Evolutionary conservation across 1,140 invertebrate species (phyloP).

Genomic region (Trypoxylus dichotomus): DNA sequence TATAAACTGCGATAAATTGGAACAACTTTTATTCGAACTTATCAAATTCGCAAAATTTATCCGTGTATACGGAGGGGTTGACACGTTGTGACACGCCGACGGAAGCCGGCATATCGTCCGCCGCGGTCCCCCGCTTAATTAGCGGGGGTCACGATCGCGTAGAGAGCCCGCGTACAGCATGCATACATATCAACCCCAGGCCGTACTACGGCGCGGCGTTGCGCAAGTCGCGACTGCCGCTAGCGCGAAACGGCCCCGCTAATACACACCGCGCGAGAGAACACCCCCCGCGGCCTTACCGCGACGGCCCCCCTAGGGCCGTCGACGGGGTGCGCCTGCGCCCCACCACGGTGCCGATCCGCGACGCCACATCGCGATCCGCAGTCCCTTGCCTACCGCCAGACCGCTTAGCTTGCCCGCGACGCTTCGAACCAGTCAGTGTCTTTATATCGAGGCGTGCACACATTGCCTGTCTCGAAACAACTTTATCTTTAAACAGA

Average conservation of each 20-base stretch:
- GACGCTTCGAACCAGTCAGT: constrained; percentile 52
- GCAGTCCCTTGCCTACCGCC: constrained; percentile 54
- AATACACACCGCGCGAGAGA: constrained; percentile 24
- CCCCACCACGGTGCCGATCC: constrained; percentile 34
- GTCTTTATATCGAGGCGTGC: constrained; percentile 53
- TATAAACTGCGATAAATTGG: too few species aligned
- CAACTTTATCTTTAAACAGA: constrained; percentile 17
- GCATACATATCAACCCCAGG: neutral
- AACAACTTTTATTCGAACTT: too few species aligned
- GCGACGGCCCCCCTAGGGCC: constrained; percentile 26
- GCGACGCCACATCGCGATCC: constrained; percentile 42
- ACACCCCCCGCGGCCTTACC: constrained; percentile 14
- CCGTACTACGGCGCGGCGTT: neutral
- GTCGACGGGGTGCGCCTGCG: constrained; percentile 33
- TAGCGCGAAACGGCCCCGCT: constrained; percentile 27
- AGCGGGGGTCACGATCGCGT: neutral
- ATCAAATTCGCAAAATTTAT: too few species aligned
- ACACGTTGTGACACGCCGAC: neutral
- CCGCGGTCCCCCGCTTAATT: neutral
- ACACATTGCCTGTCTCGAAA: constrained; percentile 38
- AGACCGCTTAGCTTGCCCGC: constrained; percentile 55
- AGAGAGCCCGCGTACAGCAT: neutral
- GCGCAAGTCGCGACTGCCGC: constrained; percentile 31
- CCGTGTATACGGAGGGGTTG: too few species aligned
- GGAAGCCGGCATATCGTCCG: neutral